Evolutionary conservation across 2,113 vertebrate genomes (phyloP), one percentile per base, ranked within the genome.

Genomic region (Trematomus loennbergii): DNA sequence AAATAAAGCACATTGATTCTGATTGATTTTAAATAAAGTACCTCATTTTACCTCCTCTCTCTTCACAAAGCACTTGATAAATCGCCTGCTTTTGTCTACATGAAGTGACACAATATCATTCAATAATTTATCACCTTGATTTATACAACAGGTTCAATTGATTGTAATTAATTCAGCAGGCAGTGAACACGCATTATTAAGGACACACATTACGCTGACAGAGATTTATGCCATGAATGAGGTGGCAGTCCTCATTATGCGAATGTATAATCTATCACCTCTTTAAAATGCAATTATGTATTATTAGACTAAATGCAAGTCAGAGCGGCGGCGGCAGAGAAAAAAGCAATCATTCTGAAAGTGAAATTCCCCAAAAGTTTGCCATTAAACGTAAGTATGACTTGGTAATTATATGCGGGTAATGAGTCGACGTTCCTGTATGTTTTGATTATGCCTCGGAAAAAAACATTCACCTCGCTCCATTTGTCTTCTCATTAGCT

Each of bases 261-360:
- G 67, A 81, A 80, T 93, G 88, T 85, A 91, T 94, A 93, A 95
- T 95, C 88, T 91, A 93, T 94, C 91, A 91, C 87, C 86, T 94
- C 92, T 92, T 95, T 92, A 94, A 94, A 94, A 94, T 90, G 91
- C 92, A 94, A 95, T 95, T 94, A 94, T 81, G 85, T 81, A 90
- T 93, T 91, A 94, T 94, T 92, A 93, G 85, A 86, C 85, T 93
- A 94, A 89, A 89, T 91, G 89, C 85, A 86, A 94, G 92, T 85
- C 89, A 75, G 60, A 78, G 82, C 77, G 25, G 63, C 13, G 25
- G 63, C 20, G 18, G 5, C 12, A 58, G 77, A 64, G 58, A 36
- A 55, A 72, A 48, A 82, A 66, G 53, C 67, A 86, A 89, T 93
- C 58, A 84, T 69, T 89, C 64, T 74, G 66, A 90, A 77, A 85